Conservation (phyloP, 2,113 vertebrate genomes). For the Lepus americanus region DNA sequence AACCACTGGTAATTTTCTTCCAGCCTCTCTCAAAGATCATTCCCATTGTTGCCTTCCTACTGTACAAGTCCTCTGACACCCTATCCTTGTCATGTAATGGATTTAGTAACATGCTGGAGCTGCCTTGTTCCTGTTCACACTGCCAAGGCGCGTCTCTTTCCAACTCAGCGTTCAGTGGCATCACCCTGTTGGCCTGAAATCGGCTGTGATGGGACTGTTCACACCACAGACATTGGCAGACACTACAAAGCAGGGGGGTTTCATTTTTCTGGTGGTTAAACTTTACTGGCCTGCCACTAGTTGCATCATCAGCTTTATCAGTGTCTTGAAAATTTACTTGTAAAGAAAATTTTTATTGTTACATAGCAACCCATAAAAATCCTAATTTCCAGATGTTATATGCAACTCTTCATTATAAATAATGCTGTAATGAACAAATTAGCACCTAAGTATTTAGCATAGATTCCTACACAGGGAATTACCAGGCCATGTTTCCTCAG, state of each 20-base stretch:
- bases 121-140: neutral
- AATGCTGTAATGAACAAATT: constrained; percentile 41
- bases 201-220: neutral
- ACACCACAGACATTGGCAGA: neutral
- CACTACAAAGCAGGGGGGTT: neutral
- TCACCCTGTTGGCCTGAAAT: neutral
- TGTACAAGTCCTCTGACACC: neutral
- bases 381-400: constrained; percentile 6
- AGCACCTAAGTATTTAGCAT: neutral
- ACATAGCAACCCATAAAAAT: neutral
- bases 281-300: neutral
- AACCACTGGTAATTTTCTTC: neutral
- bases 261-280: constrained; percentile 46
- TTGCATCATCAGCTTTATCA: neutral
- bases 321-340: neutral
- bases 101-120: neutral
- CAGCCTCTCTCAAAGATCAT: neutral
- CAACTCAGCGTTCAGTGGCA: neutral
- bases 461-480: neutral
- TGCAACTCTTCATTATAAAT: constrained; percentile 20
- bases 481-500: neutral
- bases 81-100: neutral
- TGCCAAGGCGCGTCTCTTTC: neutral
- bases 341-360: constrained; percentile 32
- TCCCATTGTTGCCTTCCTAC: neutral